Conservation (phyloP, 2,888 invertebrate genomes). For the Nephrocerus scutellatus region DNA sequence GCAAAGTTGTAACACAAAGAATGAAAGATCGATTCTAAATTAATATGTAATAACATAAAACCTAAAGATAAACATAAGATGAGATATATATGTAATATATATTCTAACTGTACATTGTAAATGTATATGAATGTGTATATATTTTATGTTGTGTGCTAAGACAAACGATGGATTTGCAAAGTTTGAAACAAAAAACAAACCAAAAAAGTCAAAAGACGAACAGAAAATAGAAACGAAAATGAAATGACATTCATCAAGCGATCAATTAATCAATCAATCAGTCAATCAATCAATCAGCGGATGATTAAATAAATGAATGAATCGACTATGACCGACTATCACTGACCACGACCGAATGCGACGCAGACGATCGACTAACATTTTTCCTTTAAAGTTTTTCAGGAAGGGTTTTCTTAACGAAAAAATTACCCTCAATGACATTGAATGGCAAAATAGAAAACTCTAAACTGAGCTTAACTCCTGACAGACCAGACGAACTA, state of each 20-base stretch:
- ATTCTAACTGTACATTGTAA: constrained; percentile 19
- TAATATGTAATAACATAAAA: too few species aligned
- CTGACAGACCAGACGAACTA: too few species aligned
- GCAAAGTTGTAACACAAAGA: constrained; percentile 4
- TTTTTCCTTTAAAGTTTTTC: too few species aligned
- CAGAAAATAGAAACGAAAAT: constrained; percentile 2
- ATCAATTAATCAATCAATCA: too few species aligned
- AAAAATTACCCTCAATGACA: too few species aligned
- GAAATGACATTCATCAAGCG: not conserved
- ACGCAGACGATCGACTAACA: too few species aligned
- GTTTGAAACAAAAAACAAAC: constrained; percentile 7
- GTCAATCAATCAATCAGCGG: too few species aligned
- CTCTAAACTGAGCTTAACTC: too few species aligned
- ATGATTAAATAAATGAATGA: constrained; percentile 5
- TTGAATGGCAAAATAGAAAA: too few species aligned
- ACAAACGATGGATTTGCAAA: constrained; percentile 1
- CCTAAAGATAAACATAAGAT: constrained; percentile 23
- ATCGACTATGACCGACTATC: constrained; percentile 11
- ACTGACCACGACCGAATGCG: too few species aligned
- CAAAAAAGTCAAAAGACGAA: constrained; percentile 7
- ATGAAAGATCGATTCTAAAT: constrained; percentile 2
- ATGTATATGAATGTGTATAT: constrained; percentile 20
- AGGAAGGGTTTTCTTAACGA: too few species aligned
- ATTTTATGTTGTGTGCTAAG: constrained; percentile 15
- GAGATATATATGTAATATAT: constrained; percentile 21